Conservation (phyloP, 2,113 vertebrate species). For the Trinectes maculatus region DNA sequence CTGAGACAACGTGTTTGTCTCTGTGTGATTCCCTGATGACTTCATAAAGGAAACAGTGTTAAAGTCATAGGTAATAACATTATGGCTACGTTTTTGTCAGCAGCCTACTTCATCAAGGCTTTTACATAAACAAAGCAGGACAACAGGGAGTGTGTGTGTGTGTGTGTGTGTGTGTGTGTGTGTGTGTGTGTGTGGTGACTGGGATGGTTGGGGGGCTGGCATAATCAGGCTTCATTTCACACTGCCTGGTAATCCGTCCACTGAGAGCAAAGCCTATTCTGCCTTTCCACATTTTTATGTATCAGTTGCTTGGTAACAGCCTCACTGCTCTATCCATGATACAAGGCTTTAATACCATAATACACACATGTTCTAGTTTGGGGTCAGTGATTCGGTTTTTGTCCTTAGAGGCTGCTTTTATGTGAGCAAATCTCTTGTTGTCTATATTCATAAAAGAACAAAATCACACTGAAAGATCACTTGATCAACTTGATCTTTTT, state of each 20-base stretch:
- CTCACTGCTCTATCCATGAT: conserved; percentile 38
- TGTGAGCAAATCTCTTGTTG: not conserved
- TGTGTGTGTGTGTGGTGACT: conserved; percentile 4
- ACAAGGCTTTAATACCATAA: conserved; percentile 36
- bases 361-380: conserved; percentile 22
- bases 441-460: not conserved
- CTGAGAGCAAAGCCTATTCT: conserved; percentile 61
- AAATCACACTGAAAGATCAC: no score
- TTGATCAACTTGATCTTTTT: no score
- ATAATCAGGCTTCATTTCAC: conserved; percentile 75
- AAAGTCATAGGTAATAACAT: conserved; percentile 44
- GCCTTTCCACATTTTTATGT: conserved; percentile 55
- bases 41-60: conserved; percentile 38
- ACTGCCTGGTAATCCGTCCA: conserved; percentile 67
- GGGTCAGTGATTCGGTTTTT: conserved; percentile 25
- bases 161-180: not conserved
- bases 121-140: conserved; percentile 26
- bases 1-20: conserved; percentile 17
- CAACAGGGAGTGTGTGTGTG: not conserved
- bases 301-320: conserved; percentile 56
- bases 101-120: conserved; percentile 23
- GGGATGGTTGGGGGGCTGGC: not conserved
- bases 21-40: conserved; percentile 30
- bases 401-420: not conserved
- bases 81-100: conserved; percentile 42